Percentiles rank a stretch among this genome's conserved stretches.
phyloP scores from a whole-genome alignment of 2,113 vertebrate genomes.

The Corvus cornix region DNA sequence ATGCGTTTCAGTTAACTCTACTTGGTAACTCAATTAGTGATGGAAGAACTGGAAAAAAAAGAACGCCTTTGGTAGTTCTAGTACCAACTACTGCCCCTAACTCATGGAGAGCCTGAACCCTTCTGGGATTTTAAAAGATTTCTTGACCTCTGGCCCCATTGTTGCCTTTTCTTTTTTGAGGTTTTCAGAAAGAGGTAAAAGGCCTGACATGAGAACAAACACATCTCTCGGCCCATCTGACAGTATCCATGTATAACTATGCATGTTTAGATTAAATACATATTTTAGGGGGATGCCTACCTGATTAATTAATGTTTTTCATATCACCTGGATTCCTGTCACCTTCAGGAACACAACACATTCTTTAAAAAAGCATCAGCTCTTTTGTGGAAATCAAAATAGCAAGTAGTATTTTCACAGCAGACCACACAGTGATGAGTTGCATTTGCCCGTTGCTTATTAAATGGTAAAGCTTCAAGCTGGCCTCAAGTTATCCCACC shows the following conservation, averaged over 20 bases:
- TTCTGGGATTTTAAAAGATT: neutral
- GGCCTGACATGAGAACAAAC: neutral
- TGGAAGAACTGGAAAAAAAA: neutral
- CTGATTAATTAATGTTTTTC: neutral
- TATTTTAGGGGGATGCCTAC: neutral
- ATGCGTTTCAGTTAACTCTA: neutral
- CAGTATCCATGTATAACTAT: neutral
- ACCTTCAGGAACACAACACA: neutral
- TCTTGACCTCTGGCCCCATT: neutral
- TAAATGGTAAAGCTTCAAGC: conserved; percentile 19
- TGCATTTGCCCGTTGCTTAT: neutral
- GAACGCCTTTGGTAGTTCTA: neutral
- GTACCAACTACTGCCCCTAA: neutral
- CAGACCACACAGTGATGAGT: neutral
- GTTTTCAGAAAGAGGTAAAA: neutral
- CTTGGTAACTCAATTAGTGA: neutral
- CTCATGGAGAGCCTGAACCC: neutral
- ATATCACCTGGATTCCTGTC: neutral
- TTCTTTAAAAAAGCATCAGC: neutral
- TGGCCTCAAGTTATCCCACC: conserved; percentile 38
- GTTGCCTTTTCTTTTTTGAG: neutral
- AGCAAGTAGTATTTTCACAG: neutral
- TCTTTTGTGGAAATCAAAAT: neutral
- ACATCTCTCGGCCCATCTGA: neutral
- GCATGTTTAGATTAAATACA: neutral